These are phyloP conservation scores for Pseudopodoces humilis DNA, from an alignment of 2,113 vertebrate species.

Conservation along the genomic window DNA sequence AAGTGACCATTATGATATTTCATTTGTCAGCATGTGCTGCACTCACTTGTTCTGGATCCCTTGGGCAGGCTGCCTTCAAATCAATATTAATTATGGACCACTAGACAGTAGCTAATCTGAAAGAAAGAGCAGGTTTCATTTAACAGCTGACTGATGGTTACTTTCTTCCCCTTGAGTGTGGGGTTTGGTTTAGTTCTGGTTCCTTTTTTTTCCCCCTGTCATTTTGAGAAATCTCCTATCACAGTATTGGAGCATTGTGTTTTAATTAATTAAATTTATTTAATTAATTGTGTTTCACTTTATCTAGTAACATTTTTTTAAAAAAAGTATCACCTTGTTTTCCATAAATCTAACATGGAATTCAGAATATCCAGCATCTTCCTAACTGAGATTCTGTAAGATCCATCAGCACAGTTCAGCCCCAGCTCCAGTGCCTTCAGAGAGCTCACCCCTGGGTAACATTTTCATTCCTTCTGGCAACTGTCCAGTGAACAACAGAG, in stretches of 20 bases:
- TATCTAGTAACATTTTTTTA: neutral
- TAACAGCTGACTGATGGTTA: slow-evolving; percentile 14
- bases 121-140: slow-evolving; percentile 45
- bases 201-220: neutral
- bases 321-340: neutral
- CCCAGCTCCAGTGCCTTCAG: neutral
- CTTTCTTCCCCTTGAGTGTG: neutral
- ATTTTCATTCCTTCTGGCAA: slow-evolving; percentile 42
- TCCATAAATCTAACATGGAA: neutral
- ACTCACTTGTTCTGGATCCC: slow-evolving; percentile 37
- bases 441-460: slow-evolving; percentile 42
- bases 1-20: neutral
- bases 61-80: slow-evolving; percentile 41
- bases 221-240: neutral
- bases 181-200: neutral
- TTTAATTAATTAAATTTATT: neutral
- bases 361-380: neutral
- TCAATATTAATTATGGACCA: slow-evolving; percentile 55
- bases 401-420: neutral
- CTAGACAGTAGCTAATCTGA: slow-evolving; percentile 50
- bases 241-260: neutral
- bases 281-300: neutral
- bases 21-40: slow-evolving; percentile 30
- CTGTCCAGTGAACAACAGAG: neutral
- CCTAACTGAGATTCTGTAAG: neutral